These are phyloP conservation scores for Ctenopoma kingsleyae DNA, from an alignment of 2,797 vertebrate species.

Conservation along the genomic window DNA sequence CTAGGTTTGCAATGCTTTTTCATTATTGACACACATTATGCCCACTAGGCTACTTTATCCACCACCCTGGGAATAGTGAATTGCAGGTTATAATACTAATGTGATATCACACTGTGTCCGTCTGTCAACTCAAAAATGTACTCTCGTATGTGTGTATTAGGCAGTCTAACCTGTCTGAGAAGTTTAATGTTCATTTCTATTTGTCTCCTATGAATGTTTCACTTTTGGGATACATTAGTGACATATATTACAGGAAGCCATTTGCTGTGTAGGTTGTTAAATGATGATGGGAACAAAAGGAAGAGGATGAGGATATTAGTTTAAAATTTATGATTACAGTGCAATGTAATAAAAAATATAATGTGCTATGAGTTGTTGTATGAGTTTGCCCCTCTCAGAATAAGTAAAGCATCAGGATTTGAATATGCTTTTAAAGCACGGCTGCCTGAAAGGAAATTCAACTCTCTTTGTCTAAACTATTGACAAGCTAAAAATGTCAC, in stretches of 20 bases:
- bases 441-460: constrained; percentile 2
- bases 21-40: constrained; percentile 70
- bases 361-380: constrained; percentile 12
- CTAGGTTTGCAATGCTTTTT: constrained; percentile 57
- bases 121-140: constrained; percentile 41
- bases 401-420: constrained; percentile 15
- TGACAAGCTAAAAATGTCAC: constrained; percentile 26
- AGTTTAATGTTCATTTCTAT: constrained; percentile 45
- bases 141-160: background rate
- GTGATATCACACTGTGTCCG: constrained; percentile 56
- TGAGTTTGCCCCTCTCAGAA: background rate
- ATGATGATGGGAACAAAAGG: constrained; percentile 49
- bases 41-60: constrained; percentile 42
- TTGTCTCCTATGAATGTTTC: constrained; percentile 48
- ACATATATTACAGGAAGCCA: constrained; percentile 24
- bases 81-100: constrained; percentile 62
- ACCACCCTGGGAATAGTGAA: constrained; percentile 52
- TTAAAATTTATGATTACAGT: constrained; percentile 27
- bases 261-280: constrained; percentile 41
- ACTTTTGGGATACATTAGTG: constrained; percentile 47
- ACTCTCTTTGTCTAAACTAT: constrained; percentile 4
- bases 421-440: constrained; percentile 13
- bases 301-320: constrained; percentile 29
- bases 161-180: constrained; percentile 49
- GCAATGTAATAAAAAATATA: constrained; percentile 37